phyloP scores from a whole-genome alignment of 37 sponge, comb jelly and placozoan genomes.

The Mnemiopsis leidyi region DNA sequence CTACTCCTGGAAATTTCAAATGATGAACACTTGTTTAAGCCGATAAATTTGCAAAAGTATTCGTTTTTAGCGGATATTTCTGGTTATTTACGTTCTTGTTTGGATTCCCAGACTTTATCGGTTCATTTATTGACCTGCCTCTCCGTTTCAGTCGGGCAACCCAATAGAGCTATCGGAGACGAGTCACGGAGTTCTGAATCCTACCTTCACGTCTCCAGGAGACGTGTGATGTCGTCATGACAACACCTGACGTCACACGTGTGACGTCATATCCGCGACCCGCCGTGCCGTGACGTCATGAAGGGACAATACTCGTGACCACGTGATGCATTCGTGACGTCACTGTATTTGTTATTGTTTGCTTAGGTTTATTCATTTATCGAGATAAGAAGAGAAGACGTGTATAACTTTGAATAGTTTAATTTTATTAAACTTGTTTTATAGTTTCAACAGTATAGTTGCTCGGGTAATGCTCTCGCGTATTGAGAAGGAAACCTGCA shows the following conservation, averaged over 20 bases:
- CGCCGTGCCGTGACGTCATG: no score
- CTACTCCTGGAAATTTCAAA: no score
- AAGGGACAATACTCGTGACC: constrained; percentile 35
- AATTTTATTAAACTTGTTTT: neutral
- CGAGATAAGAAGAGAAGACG: neutral
- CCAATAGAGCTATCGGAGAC: constrained; percentile 34
- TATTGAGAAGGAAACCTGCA: neutral
- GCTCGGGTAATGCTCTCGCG: neutral
- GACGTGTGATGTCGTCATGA: constrained; percentile 66
- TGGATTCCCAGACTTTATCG: no score
- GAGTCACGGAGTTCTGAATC: constrained; percentile 10
- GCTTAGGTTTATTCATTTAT: neutral
- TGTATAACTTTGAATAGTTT: no score
- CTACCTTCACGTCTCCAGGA: neutral
- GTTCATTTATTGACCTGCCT: no score
- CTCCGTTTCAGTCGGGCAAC: neutral
- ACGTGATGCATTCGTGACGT: neutral
- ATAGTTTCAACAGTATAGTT: neutral
- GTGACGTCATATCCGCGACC: no score
- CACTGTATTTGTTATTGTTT: neutral
- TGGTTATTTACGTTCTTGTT: no score
- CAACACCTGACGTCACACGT: neutral
- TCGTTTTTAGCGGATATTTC: no score
- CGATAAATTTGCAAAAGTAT: no score
- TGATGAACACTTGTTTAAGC: no score